Base-by-base conservation (phyloP, 1,140 invertebrate species). In the Drosophila paulistorum region DNA sequence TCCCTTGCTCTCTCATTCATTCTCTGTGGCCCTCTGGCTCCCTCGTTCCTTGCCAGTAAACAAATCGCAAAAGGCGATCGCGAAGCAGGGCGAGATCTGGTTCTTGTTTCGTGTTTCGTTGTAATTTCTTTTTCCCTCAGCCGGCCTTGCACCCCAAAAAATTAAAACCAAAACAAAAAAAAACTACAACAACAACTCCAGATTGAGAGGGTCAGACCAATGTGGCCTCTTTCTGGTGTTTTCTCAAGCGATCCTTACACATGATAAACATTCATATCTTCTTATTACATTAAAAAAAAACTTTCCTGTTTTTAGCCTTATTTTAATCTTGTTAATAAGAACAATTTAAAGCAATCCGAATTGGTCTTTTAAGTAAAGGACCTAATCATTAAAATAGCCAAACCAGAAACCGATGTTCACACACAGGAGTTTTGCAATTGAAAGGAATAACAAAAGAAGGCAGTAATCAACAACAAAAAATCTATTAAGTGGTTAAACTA, bases 101-200 rank as follows among this genome's bases (percentile, higher is more conserved):
- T 41, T 54, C 59, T 65, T 58, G 65, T 69, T 78, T 78, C 67
- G 57, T 77, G 74, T 70, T 76, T 79, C 65, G 42, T 51, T 77
- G 81, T 85, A 74, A 77, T 80, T 84, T 68, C 59, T 54, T 59
- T 48, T 61, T 51, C 45, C 20, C 30, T 45, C 45, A 37, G 20
- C 55, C 48, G 51, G 65, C 65, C 59, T 72, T 70, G 68, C 65
- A 76, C 69, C 70, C 74, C 61, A 62, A 59, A 30, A 30, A 17
- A 30, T 23, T 39, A 9, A 58, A 35, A 33, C 9, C 1, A 58
- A 35, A 58, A 58, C 4, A 13, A 30, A 59, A 59, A 37, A 37
- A 33, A n/a, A 30, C 30, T 1, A 30, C 30, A 30, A 5, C 30
- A 30, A 30, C 30, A 30, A 37, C 33, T 20, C 13, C 11, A 1